Conservation (phyloP, 1,140 invertebrate genomes). For the Saccostrea echinata region DNA sequence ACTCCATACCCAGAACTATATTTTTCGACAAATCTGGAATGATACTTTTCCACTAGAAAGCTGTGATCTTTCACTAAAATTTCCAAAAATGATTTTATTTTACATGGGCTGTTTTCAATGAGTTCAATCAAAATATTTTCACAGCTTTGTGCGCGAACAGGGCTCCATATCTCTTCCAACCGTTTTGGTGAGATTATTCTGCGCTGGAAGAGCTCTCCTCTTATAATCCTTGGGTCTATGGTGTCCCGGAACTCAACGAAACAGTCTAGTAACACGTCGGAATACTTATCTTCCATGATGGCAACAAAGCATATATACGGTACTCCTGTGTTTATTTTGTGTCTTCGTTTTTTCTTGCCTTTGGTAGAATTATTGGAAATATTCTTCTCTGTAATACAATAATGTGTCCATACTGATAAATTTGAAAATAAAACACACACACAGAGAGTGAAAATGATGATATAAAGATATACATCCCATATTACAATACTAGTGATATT, state of each 20-base stretch:
- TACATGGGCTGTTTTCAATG: not conserved
- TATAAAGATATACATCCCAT: no score
- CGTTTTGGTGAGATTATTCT: not conserved
- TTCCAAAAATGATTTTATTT: not conserved
- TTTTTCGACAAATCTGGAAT: not conserved
- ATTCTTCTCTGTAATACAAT: no score
- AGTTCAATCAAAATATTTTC: slow-evolving; percentile 16
- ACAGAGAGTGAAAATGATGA: no score
- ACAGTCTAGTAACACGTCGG: not conserved
- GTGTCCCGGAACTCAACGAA: not conserved
- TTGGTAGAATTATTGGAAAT: no score
- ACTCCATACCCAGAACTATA: not conserved
- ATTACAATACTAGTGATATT: no score
- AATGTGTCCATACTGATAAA: no score
- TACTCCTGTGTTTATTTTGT: no score
- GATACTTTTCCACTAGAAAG: not conserved
- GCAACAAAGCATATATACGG: no score
- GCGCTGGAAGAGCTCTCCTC: not conserved
- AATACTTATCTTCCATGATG: not conserved
- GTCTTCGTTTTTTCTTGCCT: no score
- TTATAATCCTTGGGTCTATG: not conserved
- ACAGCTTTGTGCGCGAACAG: not conserved
- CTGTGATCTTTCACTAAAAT: not conserved
- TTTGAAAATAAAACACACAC: no score
- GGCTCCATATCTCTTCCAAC: not conserved